Evolutionary conservation across 2,797 vertebrate species (phyloP).

Genomic region (Liparis tanakae): DNA sequence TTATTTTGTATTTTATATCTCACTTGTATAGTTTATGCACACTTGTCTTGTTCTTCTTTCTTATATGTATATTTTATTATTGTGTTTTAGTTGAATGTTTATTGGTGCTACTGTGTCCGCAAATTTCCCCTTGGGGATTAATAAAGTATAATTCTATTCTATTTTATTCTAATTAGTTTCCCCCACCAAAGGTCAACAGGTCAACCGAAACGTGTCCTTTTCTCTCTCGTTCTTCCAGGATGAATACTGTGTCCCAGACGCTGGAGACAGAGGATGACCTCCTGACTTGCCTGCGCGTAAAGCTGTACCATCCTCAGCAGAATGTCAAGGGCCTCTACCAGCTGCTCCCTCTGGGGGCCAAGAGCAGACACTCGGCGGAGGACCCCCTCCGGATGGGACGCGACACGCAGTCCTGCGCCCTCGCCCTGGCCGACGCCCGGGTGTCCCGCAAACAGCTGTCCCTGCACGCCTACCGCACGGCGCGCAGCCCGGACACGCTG

Average conservation of each 20-base stretch:
- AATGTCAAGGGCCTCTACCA: conserved; percentile 73
- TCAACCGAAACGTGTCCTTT: background rate
- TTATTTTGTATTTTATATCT: too few relatives aligned
- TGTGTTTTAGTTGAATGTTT: too few relatives aligned
- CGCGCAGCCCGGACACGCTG: conserved; percentile 70
- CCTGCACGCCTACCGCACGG: conserved; percentile 84
- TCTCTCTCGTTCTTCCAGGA: conserved; percentile 22
- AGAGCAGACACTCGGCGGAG: conserved; percentile 73
- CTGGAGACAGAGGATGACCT: conserved; percentile 88
- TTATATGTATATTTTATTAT: too few relatives aligned
- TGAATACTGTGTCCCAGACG: conserved; percentile 73
- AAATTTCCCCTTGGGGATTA: too few relatives aligned
- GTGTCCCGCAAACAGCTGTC: conserved; percentile 90
- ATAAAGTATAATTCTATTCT: too few relatives aligned
- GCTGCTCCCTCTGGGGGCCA: conserved; percentile 73
- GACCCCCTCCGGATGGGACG: conserved; percentile 87
- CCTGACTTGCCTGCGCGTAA: conserved; percentile 84
- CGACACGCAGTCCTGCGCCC: conserved; percentile 82
- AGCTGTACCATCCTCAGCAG: conserved; percentile 88
- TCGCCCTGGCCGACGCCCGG: conserved; percentile 80
- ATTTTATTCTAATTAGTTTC: background rate
- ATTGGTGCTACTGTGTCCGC: too few relatives aligned
- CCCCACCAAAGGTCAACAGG: background rate
- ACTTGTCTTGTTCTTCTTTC: too few relatives aligned
- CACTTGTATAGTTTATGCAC: too few relatives aligned